Conservation (phyloP, 2,113 vertebrate species). For the Erythrolamprus reginae region DNA sequence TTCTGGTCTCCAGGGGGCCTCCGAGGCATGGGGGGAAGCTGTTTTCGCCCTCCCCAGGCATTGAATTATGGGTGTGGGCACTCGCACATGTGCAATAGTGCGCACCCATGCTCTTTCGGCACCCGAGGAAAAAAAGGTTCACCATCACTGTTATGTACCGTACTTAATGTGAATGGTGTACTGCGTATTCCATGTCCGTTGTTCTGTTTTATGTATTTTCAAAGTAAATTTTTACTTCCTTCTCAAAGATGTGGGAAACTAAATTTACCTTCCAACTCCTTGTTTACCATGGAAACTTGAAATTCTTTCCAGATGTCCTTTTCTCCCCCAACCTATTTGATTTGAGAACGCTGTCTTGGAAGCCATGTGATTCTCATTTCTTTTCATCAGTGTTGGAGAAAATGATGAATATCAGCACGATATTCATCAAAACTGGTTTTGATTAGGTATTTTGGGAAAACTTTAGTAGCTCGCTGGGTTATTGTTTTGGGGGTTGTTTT, state of each 20-base stretch:
- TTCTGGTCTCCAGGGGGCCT: too few species aligned
- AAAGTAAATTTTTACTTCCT: conserved; percentile 44
- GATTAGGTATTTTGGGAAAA: neutral
- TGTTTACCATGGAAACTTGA: conserved; percentile 36
- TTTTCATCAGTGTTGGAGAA: conserved; percentile 25
- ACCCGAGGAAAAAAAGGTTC: too few species aligned
- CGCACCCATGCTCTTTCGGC: too few species aligned
- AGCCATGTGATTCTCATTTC: conserved; percentile 46
- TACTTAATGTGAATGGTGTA: neutral
- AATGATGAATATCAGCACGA: conserved; percentile 42
- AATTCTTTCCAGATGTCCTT: conserved; percentile 60
- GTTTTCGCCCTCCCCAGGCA: too few species aligned
- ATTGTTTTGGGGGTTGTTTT: too few species aligned
- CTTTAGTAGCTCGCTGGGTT: neutral
- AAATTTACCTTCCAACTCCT: conserved; percentile 53
- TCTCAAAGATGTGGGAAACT: conserved; percentile 52
- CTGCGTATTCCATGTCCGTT: neutral
- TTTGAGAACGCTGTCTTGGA: conserved; percentile 35
- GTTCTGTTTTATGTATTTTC: conserved; percentile 25
- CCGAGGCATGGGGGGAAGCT: too few species aligned
- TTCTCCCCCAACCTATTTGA: neutral
- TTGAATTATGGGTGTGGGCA: too few species aligned
- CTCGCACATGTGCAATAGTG: too few species aligned
- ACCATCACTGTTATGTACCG: neutral
- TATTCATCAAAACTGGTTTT: conserved; percentile 25